Percentiles rank a stretch among this genome's conserved stretches.
These are phyloP conservation scores for Huso huso DNA, from an alignment of 2,797 vertebrate species.

Conservation along the genomic window DNA sequence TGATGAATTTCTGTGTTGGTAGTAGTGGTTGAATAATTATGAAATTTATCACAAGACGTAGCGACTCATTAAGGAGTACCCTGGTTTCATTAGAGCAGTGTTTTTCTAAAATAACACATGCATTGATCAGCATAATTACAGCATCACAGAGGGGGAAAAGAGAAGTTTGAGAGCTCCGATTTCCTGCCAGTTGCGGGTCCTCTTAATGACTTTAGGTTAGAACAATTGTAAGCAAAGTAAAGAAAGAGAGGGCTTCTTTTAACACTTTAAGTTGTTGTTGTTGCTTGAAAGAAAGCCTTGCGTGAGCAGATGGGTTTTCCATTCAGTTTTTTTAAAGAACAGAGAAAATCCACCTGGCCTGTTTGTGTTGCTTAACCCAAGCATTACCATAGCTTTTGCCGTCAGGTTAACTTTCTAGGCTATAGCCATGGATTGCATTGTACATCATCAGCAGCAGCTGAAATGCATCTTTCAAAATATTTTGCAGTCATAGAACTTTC, in stretches of 20 bases:
- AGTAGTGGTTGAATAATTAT: slow-evolving; percentile 89
- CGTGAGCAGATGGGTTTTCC: too few species aligned
- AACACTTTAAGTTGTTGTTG: slow-evolving; percentile 40
- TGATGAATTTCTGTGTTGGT: slow-evolving; percentile 85
- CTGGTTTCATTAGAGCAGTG: slow-evolving; percentile 68
- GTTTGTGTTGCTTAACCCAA: too few species aligned
- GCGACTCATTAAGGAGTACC: slow-evolving; percentile 76
- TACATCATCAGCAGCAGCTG: too few species aligned
- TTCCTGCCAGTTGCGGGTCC: slow-evolving; percentile 10
- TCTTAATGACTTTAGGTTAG: slow-evolving; percentile 28
- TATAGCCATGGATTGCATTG: too few species aligned
- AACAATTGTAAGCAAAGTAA: slow-evolving; percentile 36
- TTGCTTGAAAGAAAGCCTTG: too few species aligned
- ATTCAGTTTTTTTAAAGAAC: too few species aligned
- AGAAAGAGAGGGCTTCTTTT: slow-evolving; percentile 39
- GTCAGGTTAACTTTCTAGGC: too few species aligned
- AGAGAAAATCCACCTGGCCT: too few species aligned
- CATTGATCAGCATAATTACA: slow-evolving; percentile 54
- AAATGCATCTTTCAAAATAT: too few species aligned
- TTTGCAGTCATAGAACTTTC: too few species aligned
- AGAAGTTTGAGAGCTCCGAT: neutral
- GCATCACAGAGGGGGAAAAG: slow-evolving; percentile 19
- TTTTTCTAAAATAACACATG: slow-evolving; percentile 61
- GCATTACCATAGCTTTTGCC: too few species aligned
- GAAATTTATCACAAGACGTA: slow-evolving; percentile 84